phyloP scores from a whole-genome alignment of 2,113 vertebrate genomes.

The Glaucomys volans region DNA sequence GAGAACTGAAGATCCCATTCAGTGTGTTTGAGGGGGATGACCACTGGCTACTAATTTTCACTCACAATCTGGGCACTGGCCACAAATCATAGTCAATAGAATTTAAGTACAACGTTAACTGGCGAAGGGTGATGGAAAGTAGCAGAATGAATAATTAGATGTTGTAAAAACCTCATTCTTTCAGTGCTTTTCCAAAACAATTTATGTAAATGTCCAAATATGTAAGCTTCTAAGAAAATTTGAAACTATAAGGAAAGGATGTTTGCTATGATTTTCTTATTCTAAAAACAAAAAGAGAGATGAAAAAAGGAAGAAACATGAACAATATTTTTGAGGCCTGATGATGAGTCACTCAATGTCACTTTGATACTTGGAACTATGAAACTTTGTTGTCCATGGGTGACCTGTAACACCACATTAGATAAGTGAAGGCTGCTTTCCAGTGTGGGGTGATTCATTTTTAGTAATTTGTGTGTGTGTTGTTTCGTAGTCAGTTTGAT shows the following conservation, averaged over 20 bases:
- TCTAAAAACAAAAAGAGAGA: not conserved
- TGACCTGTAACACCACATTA: not conserved
- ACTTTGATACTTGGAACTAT: not conserved
- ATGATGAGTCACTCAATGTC: not conserved
- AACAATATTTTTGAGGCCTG: not conserved
- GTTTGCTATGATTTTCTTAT: not conserved
- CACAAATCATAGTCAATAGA: not conserved
- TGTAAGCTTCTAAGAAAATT: not conserved
- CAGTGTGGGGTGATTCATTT: not conserved
- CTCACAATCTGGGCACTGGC: not conserved
- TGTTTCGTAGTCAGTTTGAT: not conserved
- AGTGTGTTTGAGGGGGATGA: not conserved
- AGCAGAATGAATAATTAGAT: not conserved
- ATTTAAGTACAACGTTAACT: not conserved
- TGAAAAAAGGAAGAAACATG: not conserved
- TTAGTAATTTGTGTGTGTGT: not conserved
- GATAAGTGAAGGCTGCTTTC: not conserved
- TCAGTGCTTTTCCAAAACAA: not conserved
- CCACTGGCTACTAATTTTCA: not conserved
- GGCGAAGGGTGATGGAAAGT: not conserved
- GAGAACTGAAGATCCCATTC: not conserved
- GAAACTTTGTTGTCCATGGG: not conserved
- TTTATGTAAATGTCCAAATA: not conserved
- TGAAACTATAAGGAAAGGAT: not conserved
- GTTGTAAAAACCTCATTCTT: constrained; percentile 1